phyloP scores from a whole-genome alignment of 2,797 vertebrate genomes.

The Cynopterus sphinx region DNA sequence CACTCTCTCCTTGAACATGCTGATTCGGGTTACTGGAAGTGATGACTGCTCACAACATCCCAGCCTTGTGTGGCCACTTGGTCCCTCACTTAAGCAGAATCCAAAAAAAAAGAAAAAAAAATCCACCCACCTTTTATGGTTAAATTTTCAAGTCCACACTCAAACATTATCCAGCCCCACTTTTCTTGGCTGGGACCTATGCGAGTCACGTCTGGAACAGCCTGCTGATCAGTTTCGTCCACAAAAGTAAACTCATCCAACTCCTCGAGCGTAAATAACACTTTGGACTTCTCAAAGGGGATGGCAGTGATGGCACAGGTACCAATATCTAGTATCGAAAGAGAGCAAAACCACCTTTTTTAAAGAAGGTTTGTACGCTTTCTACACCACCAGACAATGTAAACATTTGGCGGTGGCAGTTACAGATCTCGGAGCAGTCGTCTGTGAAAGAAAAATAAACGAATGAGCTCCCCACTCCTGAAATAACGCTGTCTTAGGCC shows the following conservation, averaged over 20 bases:
- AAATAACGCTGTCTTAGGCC: background rate
- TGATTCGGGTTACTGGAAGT: background rate
- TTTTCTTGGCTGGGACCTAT: slow-evolving; percentile 92
- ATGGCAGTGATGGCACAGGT: slow-evolving; percentile 98
- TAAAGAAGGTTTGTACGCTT: background rate
- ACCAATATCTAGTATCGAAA: slow-evolving; percentile 90
- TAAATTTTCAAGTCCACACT: slow-evolving; percentile 98
- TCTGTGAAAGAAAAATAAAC: background rate
- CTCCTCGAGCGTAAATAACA: slow-evolving; percentile 98
- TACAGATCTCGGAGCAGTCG: background rate
- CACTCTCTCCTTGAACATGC: background rate
- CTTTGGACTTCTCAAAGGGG: slow-evolving; percentile 98
- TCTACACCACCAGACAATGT: background rate
- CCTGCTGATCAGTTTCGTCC: slow-evolving; percentile 93
- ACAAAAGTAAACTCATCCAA: slow-evolving; percentile 95
- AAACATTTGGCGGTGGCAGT: background rate
- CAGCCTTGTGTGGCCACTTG: background rate
- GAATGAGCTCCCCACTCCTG: background rate
- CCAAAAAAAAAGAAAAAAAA: background rate
- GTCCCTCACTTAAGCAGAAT: background rate
- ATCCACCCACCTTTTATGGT: slow-evolving; percentile 93
- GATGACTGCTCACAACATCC: background rate
- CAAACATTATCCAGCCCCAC: slow-evolving; percentile 99
- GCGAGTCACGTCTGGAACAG: slow-evolving; percentile 88
- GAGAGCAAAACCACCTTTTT: slow-evolving; percentile 44